These are phyloP conservation scores for Pangasius djambal DNA, from an alignment of 2,797 vertebrate species.

Conservation along the genomic window DNA sequence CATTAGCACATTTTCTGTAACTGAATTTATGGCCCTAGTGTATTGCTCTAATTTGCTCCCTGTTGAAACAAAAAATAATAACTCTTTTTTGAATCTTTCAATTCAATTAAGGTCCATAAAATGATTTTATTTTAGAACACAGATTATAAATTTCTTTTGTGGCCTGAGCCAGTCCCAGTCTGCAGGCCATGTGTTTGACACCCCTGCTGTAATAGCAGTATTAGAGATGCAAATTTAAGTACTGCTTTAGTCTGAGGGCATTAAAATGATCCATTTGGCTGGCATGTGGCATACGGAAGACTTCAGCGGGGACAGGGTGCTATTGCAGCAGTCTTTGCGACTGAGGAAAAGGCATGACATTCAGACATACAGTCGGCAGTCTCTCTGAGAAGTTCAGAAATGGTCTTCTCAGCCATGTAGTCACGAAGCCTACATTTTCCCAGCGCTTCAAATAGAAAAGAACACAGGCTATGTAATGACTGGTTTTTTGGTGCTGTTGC, in stretches of 20 bases:
- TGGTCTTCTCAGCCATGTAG: not conserved
- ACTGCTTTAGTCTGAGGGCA: not conserved
- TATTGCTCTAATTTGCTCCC: not conserved
- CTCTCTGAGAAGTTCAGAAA: not conserved
- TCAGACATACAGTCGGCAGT: not conserved
- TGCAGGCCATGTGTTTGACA: not conserved
- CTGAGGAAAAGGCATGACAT: not conserved
- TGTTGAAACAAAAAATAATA: not conserved
- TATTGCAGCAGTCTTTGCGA: not conserved
- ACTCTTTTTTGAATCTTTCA: not conserved
- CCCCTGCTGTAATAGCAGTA: too few species aligned
- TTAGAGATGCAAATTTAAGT: not conserved
- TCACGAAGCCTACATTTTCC: not conserved
- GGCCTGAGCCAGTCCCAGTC: not conserved
- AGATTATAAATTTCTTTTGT: not conserved
- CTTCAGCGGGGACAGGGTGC: not conserved
- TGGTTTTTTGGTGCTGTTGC: not conserved
- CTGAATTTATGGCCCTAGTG: not conserved
- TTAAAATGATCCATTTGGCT: not conserved
- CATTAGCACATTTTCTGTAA: not conserved
- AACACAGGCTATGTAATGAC: not conserved
- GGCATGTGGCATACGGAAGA: not conserved
- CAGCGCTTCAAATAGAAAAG: not conserved
- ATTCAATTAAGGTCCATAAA: not conserved
- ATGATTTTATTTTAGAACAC: not conserved